Evolutionary conservation across 2,113 vertebrate species (phyloP).

Genomic region (Silurus glanis): DNA sequence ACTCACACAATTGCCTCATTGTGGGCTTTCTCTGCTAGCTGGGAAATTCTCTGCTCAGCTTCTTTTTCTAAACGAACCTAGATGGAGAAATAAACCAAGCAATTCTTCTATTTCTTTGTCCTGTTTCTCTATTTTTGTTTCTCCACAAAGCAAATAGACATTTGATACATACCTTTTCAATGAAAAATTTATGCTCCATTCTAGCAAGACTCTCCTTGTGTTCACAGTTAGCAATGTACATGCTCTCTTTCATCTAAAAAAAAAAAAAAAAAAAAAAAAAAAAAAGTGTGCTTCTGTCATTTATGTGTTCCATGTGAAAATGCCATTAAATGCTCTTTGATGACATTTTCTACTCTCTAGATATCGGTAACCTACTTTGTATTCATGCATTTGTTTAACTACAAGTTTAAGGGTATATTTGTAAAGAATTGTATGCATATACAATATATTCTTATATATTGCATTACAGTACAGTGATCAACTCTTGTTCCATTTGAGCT

Average conservation of each 20-base stretch:
- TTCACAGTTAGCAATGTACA: conserved; percentile 70
- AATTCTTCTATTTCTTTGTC: conserved; percentile 24
- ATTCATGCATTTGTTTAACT: background rate
- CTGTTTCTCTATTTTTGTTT: background rate
- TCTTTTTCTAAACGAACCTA: conserved; percentile 79
- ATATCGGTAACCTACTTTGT: background rate
- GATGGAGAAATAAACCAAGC: conserved; percentile 34
- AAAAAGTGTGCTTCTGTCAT: too few relatives aligned
- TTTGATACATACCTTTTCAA: conserved; percentile 78
- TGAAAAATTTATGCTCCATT: conserved; percentile 78
- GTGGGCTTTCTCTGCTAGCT: conserved; percentile 76
- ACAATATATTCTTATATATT: background rate
- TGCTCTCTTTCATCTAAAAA: conserved; percentile 75
- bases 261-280: background rate
- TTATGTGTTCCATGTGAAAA: background rate
- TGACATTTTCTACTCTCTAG: background rate
- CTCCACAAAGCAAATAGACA: background rate
- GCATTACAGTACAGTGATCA: conserved; percentile 63
- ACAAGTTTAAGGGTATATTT: background rate
- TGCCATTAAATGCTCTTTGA: background rate
- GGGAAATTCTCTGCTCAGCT: conserved; percentile 75
- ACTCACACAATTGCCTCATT: conserved; percentile 82
- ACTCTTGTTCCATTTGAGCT: conserved; percentile 79
- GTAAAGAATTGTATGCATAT: background rate
- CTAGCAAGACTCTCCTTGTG: conserved; percentile 75